Conservation (phyloP, 2,797 vertebrate species). For the Urocyon cinereoargenteus region DNA sequence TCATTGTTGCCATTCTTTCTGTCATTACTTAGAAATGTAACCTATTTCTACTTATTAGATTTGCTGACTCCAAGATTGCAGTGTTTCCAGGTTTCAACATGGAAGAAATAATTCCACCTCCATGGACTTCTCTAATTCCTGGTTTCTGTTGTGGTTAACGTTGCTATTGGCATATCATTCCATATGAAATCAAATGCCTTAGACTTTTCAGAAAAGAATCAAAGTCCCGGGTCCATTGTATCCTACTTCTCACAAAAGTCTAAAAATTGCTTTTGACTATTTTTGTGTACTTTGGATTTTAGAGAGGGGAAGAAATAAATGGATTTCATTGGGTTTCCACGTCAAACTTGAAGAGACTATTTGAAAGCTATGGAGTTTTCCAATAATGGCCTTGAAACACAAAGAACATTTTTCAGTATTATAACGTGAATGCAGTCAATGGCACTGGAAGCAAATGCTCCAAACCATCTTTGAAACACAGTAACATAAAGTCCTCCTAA, state of each 20-base stretch:
- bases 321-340: fast-evolving
- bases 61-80: not conserved
- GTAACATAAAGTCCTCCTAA: not conserved
- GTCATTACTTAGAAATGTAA: not conserved
- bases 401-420: not conserved
- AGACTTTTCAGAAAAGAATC: not conserved
- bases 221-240: not conserved
- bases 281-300: not conserved
- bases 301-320: not conserved
- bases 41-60: not conserved
- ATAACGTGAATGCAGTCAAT: not conserved
- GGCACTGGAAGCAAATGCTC: not conserved
- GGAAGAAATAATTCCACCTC: not conserved
- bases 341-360: not conserved
- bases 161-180: not conserved
- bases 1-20: not conserved
- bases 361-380: not conserved
- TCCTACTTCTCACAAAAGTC: not conserved
- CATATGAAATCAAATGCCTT: not conserved
- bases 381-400: not conserved
- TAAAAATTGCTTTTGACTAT: not conserved
- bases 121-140: not conserved
- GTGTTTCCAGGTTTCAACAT: not conserved
- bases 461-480: not conserved
- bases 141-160: not conserved